phyloP scores from a whole-genome alignment of 2,888 invertebrate species.

The Meteorus cinctellus region DNA sequence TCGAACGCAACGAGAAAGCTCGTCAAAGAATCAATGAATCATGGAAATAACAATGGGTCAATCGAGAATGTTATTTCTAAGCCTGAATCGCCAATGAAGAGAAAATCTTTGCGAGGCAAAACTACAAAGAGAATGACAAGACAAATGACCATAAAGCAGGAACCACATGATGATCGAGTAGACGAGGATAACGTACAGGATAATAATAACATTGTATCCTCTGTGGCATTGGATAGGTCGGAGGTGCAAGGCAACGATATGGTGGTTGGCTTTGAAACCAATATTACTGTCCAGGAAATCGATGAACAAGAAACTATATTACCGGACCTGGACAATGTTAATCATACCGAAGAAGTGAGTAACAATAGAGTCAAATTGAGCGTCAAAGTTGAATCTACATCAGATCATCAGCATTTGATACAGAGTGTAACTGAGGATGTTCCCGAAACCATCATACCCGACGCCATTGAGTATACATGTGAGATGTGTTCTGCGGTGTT shows the following conservation, averaged over 20 bases:
- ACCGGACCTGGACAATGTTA: constrained; percentile 60
- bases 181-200: constrained; percentile 47
- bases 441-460: constrained; percentile 75
- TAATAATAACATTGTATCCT: constrained; percentile 56
- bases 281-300: constrained; percentile 54
- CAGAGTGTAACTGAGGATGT: constrained; percentile 69
- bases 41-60: constrained; percentile 67
- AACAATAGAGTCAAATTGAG: constrained; percentile 63
- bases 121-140: neutral
- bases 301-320: constrained; percentile 61
- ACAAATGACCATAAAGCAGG: constrained; percentile 36
- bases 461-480: constrained; percentile 80
- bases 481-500: constrained; percentile 89
- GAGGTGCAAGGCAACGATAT: constrained; percentile 52
- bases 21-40: constrained; percentile 50
- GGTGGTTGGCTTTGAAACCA: constrained; percentile 66
- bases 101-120: constrained; percentile 8
- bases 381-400: constrained; percentile 68
- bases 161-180: constrained; percentile 34
- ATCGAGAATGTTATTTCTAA: constrained; percentile 24
- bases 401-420: constrained; percentile 55
- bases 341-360: constrained; percentile 53
- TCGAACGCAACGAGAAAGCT: constrained; percentile 51
- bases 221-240: constrained; percentile 15
- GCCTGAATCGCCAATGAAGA: constrained; percentile 29